These are phyloP conservation scores for Sorex maritimensis DNA, from an alignment of 2,797 vertebrate genomes.

Conservation along the genomic window DNA sequence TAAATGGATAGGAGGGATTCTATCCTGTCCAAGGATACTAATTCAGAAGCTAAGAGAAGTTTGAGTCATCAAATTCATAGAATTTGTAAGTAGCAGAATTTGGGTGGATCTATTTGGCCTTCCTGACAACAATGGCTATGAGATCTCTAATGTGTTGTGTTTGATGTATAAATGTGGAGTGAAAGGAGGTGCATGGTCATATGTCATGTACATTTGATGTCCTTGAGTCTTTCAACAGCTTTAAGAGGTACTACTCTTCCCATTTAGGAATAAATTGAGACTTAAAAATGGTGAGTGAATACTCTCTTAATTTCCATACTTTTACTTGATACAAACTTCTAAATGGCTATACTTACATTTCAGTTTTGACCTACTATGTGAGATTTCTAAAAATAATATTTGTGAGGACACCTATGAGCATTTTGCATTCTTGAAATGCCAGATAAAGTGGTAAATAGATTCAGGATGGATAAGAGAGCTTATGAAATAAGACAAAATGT, in stretches of 20 bases:
- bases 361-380: background rate
- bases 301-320: background rate
- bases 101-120: background rate
- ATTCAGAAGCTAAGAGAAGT: background rate
- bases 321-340: conserved; percentile 19
- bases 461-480: background rate
- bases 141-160: background rate
- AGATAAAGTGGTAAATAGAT: background rate
- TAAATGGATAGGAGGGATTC: conserved; percentile 7
- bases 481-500: conserved; percentile 20
- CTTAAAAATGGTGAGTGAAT: conserved; percentile 48
- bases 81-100: background rate
- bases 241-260: background rate
- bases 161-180: background rate
- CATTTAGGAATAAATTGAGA: conserved; percentile 1
- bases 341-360: background rate
- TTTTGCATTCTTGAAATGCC: background rate
- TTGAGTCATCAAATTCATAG: background rate
- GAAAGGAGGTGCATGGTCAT: background rate
- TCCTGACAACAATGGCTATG: background rate
- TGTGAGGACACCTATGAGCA: background rate
- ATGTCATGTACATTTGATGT: background rate
- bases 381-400: conserved; percentile 11
- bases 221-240: conserved; percentile 1
- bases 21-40: background rate